These are phyloP conservation scores for Hyposoter dolosus DNA, from an alignment of 2,888 invertebrate genomes.

Conservation along the genomic window DNA sequence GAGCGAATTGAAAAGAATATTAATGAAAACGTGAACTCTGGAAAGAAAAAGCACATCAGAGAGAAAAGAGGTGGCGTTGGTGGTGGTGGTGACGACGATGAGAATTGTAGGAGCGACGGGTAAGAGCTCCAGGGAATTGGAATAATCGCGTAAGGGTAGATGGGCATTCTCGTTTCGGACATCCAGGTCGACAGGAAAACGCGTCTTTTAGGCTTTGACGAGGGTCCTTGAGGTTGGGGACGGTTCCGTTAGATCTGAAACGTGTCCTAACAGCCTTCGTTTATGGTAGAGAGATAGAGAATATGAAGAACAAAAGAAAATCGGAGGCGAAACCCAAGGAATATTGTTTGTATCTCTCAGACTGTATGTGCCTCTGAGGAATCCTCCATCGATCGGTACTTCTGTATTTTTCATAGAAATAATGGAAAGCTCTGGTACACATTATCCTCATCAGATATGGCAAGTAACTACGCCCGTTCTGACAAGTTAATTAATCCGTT, in stretches of 20 bases:
- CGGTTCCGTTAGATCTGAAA: constrained; percentile 35
- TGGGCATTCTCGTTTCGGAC: constrained; percentile 47
- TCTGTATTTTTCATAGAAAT: constrained; percentile 39
- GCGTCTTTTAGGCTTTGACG: constrained; percentile 64
- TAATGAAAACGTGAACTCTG: constrained; percentile 61
- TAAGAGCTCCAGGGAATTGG: constrained; percentile 59
- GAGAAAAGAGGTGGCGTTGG: constrained; percentile 2
- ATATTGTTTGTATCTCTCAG: constrained; percentile 60
- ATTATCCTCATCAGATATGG: constrained; percentile 26
- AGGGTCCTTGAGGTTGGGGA: constrained; percentile 47
- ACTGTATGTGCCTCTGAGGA: constrained; percentile 31
- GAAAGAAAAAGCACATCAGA: constrained; percentile 43
- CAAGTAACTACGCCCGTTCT: constrained; percentile 13
- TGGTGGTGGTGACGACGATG: constrained; percentile 8
- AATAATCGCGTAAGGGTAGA: constrained; percentile 54
- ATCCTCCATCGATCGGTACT: constrained; percentile 13
- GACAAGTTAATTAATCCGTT: constrained; percentile 29
- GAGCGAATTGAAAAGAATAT: constrained; percentile 60
- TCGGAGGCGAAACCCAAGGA: constrained; percentile 32
- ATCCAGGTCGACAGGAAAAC: constrained; percentile 40
- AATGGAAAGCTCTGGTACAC: constrained; percentile 36
- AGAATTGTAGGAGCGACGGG: constrained; percentile 39
- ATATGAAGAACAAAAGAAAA: constrained; percentile 38
- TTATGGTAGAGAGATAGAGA: constrained; percentile 38
- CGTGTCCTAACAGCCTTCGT: constrained; percentile 43